These are phyloP conservation scores for Trachelus iudaicus DNA, from an alignment of 2,888 invertebrate species.

Conservation along the genomic window DNA sequence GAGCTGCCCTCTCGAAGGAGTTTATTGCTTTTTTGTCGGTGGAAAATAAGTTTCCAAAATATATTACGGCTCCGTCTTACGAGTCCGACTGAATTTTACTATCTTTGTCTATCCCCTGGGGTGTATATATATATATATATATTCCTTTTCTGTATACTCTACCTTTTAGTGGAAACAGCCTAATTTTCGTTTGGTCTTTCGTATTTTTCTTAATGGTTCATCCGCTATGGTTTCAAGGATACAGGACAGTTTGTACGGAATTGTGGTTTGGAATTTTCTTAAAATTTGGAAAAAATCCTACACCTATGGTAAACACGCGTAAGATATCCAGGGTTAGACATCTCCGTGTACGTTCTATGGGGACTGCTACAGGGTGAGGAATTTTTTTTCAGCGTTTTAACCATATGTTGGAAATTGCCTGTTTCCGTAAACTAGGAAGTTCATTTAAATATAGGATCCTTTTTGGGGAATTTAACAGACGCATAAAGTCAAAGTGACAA, in stretches of 20 bases:
- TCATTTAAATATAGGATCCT: slow-evolving; percentile 36
- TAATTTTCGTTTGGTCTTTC: background rate
- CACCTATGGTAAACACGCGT: background rate
- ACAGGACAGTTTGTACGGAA: background rate
- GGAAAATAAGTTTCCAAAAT: slow-evolving; percentile 8
- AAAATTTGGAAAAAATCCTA: background rate
- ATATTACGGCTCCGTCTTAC: slow-evolving; percentile 7
- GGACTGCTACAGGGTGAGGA: background rate
- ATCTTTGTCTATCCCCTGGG: background rate
- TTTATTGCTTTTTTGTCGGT: slow-evolving; percentile 16
- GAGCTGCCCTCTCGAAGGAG: slow-evolving; percentile 28
- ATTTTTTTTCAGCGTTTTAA: slow-evolving; percentile 18
- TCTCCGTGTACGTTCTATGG: background rate
- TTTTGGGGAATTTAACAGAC: slow-evolving; percentile 20
- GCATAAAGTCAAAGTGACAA: slow-evolving; percentile 6
- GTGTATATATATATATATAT: too few relatives aligned
- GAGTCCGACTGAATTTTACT: background rate
- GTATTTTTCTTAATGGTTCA: too few relatives aligned
- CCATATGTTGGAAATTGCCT: slow-evolving; percentile 51
- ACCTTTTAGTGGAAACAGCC: background rate
- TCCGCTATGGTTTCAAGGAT: background rate
- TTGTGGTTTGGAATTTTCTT: background rate
- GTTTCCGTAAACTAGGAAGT: slow-evolving; percentile 44
- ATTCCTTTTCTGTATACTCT: background rate
- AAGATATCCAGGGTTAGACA: background rate